Evolutionary conservation across 2,888 invertebrate species (phyloP).

Genomic region (Apotomis capreana): DNA sequence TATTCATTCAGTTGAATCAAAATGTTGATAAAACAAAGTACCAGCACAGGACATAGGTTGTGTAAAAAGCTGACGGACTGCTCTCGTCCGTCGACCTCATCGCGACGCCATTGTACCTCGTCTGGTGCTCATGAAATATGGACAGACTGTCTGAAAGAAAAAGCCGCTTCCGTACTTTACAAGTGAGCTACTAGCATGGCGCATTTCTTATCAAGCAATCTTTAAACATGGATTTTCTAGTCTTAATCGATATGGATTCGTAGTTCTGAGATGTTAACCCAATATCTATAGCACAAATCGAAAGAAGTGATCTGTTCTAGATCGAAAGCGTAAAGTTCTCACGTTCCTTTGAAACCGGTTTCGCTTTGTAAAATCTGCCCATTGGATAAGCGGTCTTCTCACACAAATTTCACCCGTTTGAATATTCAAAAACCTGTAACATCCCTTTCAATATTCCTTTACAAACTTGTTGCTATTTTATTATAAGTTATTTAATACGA

Average conservation of each 20-base stretch:
- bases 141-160: constrained; percentile 75
- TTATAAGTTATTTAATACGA: constrained; percentile 15
- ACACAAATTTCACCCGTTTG: constrained; percentile 21
- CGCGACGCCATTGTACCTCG: constrained; percentile 75
- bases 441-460: constrained; percentile 22
- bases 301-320: constrained; percentile 19
- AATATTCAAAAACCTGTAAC: constrained; percentile 34
- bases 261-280: not conserved
- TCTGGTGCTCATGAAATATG: constrained; percentile 79
- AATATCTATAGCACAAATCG: constrained; percentile 4
- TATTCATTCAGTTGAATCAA: not conserved
- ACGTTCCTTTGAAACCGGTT: constrained; percentile 39
- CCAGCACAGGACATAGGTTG: constrained; percentile 9
- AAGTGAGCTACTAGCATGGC: constrained; percentile 29
- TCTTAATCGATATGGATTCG: not conserved
- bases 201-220: constrained; percentile 34
- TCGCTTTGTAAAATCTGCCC: constrained; percentile 21
- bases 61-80: constrained; percentile 42
- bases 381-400: constrained; percentile 11
- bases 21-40: constrained; percentile 9
- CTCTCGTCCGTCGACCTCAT: constrained; percentile 76
- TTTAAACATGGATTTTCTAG: constrained; percentile 24
- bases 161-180: constrained; percentile 47
- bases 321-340: constrained; percentile 34
- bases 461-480: constrained; percentile 18